These are phyloP conservation scores for Drosophila anomalata DNA, from an alignment of 2,888 invertebrate genomes.

Conservation along the genomic window DNA sequence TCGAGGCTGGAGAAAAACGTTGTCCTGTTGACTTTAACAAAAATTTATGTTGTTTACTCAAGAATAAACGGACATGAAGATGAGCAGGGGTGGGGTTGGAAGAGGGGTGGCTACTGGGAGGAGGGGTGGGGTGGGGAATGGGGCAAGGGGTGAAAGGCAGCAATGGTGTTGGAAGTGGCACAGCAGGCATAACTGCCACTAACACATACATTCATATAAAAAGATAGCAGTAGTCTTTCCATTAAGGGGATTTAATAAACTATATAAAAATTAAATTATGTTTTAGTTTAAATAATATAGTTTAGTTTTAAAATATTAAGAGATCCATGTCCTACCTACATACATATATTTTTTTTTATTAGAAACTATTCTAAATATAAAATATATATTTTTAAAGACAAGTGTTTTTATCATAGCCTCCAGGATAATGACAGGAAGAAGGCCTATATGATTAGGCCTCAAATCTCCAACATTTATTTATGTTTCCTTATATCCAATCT, in stretches of 20 bases:
- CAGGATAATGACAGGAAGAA: too few species aligned
- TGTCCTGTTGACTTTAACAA: slow-evolving; percentile 72
- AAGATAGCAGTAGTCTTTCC: background rate
- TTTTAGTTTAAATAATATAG: background rate
- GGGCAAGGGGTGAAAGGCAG: slow-evolving; percentile 9
- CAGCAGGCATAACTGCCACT: slow-evolving; percentile 12
- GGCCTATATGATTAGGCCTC: too few species aligned
- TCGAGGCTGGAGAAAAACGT: slow-evolving; percentile 30
- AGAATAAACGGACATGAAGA: slow-evolving; percentile 53
- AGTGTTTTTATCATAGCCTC: too few species aligned
- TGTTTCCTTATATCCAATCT: too few species aligned
- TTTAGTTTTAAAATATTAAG: background rate
- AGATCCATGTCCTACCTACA: too few species aligned
- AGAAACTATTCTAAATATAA: too few species aligned
- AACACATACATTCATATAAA: slow-evolving; percentile 1
- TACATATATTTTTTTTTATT: too few species aligned
- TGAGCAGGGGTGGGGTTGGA: background rate
- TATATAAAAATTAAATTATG: background rate
- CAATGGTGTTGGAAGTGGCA: slow-evolving; percentile 20
- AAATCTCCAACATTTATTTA: too few species aligned
- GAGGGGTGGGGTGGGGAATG: background rate
- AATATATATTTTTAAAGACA: too few species aligned
- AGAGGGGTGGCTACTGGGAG: background rate
- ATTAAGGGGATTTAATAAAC: background rate
- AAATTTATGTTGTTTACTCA: slow-evolving; percentile 74